Evolutionary conservation across 2,797 vertebrate species (phyloP).

Genomic region (Lepilemur ruficaudatus): DNA sequence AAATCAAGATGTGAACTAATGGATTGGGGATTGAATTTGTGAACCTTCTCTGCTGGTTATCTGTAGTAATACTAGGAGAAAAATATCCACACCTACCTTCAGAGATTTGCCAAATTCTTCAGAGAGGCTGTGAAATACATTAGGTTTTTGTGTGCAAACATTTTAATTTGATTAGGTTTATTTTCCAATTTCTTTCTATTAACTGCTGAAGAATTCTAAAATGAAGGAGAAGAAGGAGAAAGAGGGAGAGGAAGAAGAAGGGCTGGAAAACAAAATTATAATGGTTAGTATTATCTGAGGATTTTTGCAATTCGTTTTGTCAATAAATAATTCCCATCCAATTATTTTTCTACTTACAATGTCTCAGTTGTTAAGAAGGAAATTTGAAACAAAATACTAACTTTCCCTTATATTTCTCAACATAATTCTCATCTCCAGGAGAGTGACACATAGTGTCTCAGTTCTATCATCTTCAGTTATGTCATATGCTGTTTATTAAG

Average conservation of each 20-base stretch:
- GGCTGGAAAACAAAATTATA: neutral
- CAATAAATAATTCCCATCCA: neutral
- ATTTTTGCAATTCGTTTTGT: constrained; percentile 37
- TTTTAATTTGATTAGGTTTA: neutral
- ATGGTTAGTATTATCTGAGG: neutral
- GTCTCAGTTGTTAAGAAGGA: constrained; percentile 24
- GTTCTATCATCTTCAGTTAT: neutral
- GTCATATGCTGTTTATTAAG: neutral
- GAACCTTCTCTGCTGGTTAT: neutral
- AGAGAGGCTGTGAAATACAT: neutral
- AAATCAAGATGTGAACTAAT: neutral
- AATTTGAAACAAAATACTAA: constrained; percentile 21
- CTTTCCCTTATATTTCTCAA: neutral
- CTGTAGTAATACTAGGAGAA: neutral
- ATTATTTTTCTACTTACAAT: neutral
- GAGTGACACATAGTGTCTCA: neutral
- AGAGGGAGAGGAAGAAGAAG: neutral
- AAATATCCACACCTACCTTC: neutral
- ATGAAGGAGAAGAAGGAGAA: neutral
- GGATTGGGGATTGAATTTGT: neutral
- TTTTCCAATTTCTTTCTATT: neutral
- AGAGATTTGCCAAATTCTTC: neutral
- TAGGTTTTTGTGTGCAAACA: constrained; percentile 40
- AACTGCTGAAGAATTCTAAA: neutral
- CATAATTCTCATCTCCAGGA: neutral